Percentiles rank a stretch among this genome's conserved stretches.
These are phyloP conservation scores for Gastrophryne carolinensis DNA, from an alignment of 2,797 vertebrate genomes.

Conservation along the genomic window DNA sequence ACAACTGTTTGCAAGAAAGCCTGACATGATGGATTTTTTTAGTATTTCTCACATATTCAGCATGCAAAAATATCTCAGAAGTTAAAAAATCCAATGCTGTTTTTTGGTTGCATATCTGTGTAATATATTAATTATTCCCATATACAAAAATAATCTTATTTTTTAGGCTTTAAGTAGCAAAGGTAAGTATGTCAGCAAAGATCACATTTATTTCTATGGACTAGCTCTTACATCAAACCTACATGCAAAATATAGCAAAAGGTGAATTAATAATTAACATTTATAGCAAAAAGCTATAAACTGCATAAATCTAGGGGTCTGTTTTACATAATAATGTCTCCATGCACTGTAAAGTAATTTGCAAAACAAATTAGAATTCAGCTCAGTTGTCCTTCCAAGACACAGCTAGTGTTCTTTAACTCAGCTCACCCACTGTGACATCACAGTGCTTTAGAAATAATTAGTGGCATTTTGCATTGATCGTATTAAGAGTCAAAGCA, in stretches of 20 bases:
- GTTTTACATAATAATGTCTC: not conserved
- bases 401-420: not conserved
- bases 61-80: too few species aligned
- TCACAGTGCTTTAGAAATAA: not conserved
- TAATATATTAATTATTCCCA: too few species aligned
- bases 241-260: not conserved
- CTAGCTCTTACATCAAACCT: not conserved
- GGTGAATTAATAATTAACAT: not conserved
- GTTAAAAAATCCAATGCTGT: too few species aligned
- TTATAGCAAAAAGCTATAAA: not conserved
- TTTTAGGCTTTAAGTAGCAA: too few species aligned
- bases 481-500: not conserved
- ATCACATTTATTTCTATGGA: not conserved
- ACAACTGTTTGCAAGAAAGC: too few species aligned
- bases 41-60: too few species aligned
- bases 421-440: not conserved
- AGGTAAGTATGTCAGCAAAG: slow-evolving; percentile 62
- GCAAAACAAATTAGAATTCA: not conserved
- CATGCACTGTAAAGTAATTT: not conserved
- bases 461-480: not conserved
- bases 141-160: too few species aligned
- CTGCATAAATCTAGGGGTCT: not conserved
- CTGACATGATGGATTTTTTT: too few species aligned
- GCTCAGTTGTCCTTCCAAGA: not conserved
- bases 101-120: too few species aligned